Conservation (phyloP, 2,113 vertebrate species). For the Oxygymnocypris stewartii region DNA sequence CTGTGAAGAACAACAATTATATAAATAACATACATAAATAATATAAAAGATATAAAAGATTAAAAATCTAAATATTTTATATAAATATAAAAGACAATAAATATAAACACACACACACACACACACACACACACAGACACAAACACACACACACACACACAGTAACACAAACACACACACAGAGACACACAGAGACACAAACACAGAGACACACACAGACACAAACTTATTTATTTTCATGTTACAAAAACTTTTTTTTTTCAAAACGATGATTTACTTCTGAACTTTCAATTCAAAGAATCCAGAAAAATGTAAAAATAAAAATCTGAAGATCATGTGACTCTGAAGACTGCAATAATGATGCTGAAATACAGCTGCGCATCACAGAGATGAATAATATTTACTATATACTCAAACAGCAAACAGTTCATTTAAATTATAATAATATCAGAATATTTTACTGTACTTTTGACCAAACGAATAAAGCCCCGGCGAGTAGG, state of each 20-base stretch:
- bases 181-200: too few species aligned
- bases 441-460: background rate
- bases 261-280: background rate
- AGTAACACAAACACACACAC: too few species aligned
- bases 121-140: too few species aligned
- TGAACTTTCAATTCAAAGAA: background rate
- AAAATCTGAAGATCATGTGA: background rate
- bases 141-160: too few species aligned
- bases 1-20: conserved; percentile 56
- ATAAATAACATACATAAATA: too few species aligned
- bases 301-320: background rate
- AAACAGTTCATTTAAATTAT: background rate
- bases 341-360: background rate
- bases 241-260: too few species aligned
- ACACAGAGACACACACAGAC: too few species aligned
- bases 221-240: too few species aligned
- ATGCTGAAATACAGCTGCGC: background rate
- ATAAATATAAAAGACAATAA: too few species aligned
- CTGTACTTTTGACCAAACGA: background rate
- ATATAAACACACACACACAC: too few species aligned
- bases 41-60: too few species aligned
- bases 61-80: too few species aligned
- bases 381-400: background rate
- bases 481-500: background rate
- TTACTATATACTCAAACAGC: background rate